phyloP scores from a whole-genome alignment of 2,113 vertebrate species.

The Neolamprologus toae region DNA sequence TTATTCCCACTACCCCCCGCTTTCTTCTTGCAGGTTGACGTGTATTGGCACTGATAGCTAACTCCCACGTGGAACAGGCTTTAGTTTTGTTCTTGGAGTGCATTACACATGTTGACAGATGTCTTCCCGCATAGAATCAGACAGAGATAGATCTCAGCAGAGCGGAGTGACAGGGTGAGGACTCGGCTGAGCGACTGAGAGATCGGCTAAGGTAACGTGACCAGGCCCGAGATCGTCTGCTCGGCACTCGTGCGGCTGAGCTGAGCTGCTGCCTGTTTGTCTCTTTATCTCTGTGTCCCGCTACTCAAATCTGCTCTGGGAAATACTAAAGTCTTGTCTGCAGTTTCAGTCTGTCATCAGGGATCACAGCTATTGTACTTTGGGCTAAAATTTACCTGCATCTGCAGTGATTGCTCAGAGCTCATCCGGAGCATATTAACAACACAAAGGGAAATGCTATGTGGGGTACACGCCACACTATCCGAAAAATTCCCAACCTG shows the following conservation, averaged over 20 bases:
- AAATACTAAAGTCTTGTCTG: not conserved
- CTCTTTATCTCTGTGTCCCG: not conserved
- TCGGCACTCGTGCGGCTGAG: not conserved
- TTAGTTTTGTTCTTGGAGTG: constrained; percentile 49
- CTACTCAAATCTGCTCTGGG: not conserved
- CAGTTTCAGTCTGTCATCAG: constrained; percentile 32
- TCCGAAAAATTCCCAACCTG: not conserved
- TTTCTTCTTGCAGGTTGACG: constrained; percentile 17
- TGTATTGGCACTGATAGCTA: constrained; percentile 44
- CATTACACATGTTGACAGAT: constrained; percentile 65
- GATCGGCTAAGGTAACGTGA: constrained; percentile 34
- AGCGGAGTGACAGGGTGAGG: constrained; percentile 43
- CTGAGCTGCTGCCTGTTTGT: not conserved
- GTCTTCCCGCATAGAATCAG: constrained; percentile 48
- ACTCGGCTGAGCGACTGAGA: constrained; percentile 28
- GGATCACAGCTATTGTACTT: constrained; percentile 22
- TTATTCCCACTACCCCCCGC: not conserved
- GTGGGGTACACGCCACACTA: not conserved
- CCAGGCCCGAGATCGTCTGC: constrained; percentile 10
- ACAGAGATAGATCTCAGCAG: constrained; percentile 46
- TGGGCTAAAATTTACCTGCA: constrained; percentile 11
- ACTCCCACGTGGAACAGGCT: constrained; percentile 30
- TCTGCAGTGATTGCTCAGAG: not conserved
- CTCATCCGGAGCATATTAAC: not conserved
- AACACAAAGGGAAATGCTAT: not conserved